Evolutionary conservation across 2,113 vertebrate species (phyloP).

Genomic region (Coptodon bakossiorum): DNA sequence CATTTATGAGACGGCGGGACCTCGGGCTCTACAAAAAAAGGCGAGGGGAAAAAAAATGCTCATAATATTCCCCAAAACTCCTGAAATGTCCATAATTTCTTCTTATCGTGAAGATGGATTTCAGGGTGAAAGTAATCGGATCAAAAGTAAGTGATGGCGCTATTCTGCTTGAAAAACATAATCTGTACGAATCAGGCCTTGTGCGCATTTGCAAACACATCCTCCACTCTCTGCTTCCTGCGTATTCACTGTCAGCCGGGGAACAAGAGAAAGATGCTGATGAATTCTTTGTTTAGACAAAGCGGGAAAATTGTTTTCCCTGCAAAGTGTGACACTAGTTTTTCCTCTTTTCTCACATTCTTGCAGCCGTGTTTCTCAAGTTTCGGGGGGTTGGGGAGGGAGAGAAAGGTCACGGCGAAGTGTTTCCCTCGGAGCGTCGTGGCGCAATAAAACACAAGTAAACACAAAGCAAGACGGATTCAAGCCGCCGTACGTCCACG

Average conservation of each 20-base stretch:
- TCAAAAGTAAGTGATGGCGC: conserved; percentile 59
- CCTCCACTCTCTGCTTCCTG: not conserved
- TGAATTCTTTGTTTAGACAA: conserved; percentile 40
- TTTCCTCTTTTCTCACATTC: not conserved
- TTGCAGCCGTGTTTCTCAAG: conserved; percentile 2
- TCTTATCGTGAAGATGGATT: conserved; percentile 19
- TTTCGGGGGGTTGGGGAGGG: not conserved
- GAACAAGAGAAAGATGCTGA: conserved; percentile 21
- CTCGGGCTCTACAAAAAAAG: conserved; percentile 19
- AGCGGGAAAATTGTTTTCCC: conserved; percentile 34
- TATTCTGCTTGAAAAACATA: conserved; percentile 33
- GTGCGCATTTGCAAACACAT: conserved; percentile 14
- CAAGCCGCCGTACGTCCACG: conserved; percentile 10
- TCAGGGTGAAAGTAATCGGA: conserved; percentile 43
- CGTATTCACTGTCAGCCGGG: conserved; percentile 11
- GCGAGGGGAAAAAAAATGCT: not conserved
- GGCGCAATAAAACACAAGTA: conserved; percentile 64
- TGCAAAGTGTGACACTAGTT: not conserved
- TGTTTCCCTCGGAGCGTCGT: conserved; percentile 63
- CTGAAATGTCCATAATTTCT: conserved; percentile 44
- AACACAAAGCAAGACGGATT: conserved; percentile 68
- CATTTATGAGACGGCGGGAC: conserved; percentile 34
- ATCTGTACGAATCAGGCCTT: conserved; percentile 42
- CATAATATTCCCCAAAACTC: conserved; percentile 45
- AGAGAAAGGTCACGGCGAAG: conserved; percentile 59